Percentiles rank a stretch among this genome's conserved stretches.
Conservation (phyloP, 2,113 vertebrate species). For the Propithecus coquereli region DNA sequence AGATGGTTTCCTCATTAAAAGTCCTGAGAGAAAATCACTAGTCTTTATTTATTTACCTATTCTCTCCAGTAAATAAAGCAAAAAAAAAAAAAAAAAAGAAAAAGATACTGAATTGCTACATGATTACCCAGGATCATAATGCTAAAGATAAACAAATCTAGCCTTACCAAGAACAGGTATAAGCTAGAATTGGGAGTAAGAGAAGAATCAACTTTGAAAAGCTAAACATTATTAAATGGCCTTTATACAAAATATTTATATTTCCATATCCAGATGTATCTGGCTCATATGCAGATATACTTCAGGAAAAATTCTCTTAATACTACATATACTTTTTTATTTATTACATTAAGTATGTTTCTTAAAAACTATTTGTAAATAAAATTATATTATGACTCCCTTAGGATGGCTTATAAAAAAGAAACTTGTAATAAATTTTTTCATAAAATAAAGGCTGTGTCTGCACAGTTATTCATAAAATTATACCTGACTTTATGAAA, state of each 20-base stretch:
- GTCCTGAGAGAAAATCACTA: not conserved
- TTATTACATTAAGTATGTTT: not conserved
- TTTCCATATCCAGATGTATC: not conserved
- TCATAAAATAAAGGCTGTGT: not conserved
- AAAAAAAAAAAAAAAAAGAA: not conserved
- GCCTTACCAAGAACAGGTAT: not conserved
- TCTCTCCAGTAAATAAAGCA: not conserved
- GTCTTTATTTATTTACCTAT: not conserved
- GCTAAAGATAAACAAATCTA: not conserved
- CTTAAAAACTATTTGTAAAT: conserved; percentile 6
- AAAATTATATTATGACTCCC: not conserved
- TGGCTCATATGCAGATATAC: not conserved
- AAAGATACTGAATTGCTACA: not conserved
- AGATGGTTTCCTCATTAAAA: not conserved
- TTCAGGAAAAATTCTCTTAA: not conserved
- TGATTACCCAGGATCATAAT: not conserved
- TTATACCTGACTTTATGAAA: not conserved
- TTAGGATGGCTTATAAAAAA: conserved; percentile 11
- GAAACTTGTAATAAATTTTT: not conserved
- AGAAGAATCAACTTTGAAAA: not conserved
- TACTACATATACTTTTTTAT: not conserved
- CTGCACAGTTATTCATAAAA: not conserved
- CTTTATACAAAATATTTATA: not conserved
- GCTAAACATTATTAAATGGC: not conserved
- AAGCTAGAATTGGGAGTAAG: not conserved